Conservation (phyloP, 2,888 invertebrate genomes). For the Tenthredo mesomela region DNA sequence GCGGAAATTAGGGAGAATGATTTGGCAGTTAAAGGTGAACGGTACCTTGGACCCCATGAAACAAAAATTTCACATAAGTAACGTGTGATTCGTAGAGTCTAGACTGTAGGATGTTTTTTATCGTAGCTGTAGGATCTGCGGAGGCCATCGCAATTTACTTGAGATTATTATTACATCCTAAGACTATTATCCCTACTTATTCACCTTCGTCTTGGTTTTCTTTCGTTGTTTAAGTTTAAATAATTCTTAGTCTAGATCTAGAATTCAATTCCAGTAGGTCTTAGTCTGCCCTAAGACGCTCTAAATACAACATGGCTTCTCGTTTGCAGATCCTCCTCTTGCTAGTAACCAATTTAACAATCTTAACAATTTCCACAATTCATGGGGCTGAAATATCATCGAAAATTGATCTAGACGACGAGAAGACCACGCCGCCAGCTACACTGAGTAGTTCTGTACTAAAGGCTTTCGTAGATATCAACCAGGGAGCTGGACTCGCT, state of each 20-base stretch:
- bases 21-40: background rate
- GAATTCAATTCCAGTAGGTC: constrained; percentile 46
- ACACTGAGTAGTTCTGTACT: constrained; percentile 47
- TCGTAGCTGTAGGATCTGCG: constrained; percentile 48
- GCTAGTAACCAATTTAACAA: background rate
- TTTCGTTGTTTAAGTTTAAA: constrained; percentile 45
- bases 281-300: background rate
- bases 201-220: background rate
- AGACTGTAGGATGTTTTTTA: constrained; percentile 20
- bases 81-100: constrained; percentile 8
- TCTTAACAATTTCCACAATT: background rate
- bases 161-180: constrained; percentile 62
- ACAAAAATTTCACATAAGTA: background rate
- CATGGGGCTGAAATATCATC: constrained; percentile 60
- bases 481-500: constrained; percentile 30
- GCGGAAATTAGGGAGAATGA: background rate
- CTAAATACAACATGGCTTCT: constrained; percentile 24
- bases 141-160: constrained; percentile 66
- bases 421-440: constrained; percentile 31
- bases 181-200: constrained; percentile 62
- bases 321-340: background rate
- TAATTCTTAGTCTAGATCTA: constrained; percentile 38
- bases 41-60: background rate
- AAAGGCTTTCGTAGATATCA: constrained; percentile 51
- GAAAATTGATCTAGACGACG: constrained; percentile 63